Conservation (phyloP, 2,888 invertebrate species). For the Camptogramma bilineatum region DNA sequence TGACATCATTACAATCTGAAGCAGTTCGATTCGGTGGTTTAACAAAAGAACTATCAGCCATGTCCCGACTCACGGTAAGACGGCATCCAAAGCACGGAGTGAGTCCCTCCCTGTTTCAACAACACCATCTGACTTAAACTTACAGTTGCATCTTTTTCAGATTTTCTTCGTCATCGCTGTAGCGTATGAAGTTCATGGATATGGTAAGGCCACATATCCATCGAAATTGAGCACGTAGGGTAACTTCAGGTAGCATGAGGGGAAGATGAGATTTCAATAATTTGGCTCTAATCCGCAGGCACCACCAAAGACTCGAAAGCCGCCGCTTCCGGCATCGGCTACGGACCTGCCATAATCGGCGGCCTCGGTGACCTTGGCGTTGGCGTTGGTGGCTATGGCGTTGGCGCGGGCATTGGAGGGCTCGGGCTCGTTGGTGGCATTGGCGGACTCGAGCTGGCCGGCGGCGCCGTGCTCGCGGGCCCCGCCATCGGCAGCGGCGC, state of each 20-base stretch:
- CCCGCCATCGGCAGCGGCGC: constrained; percentile 59
- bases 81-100: too few species aligned
- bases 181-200: constrained; percentile 73
- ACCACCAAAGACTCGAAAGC: constrained; percentile 41
- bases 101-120: background rate
- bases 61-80: constrained; percentile 81
- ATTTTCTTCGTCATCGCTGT: constrained; percentile 78
- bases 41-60: constrained; percentile 56
- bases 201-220: constrained; percentile 56
- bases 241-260: background rate
- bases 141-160: constrained; percentile 55
- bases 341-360: constrained; percentile 33
- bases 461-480: constrained; percentile 44
- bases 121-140: constrained; percentile 1
- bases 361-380: constrained; percentile 46
- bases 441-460: constrained; percentile 41
- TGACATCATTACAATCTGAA: constrained; percentile 64
- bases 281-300: constrained; percentile 36
- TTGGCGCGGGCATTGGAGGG: constrained; percentile 36
- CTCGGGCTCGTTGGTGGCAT: constrained; percentile 37
- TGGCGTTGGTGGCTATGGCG: constrained; percentile 12
- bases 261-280: background rate
- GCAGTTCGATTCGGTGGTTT: constrained; percentile 61
- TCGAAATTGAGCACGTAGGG: background rate
- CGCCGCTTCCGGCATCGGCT: constrained; percentile 36